These are phyloP conservation scores for Metallyticus violacea DNA, from an alignment of 2,888 invertebrate genomes.

Conservation along the genomic window DNA sequence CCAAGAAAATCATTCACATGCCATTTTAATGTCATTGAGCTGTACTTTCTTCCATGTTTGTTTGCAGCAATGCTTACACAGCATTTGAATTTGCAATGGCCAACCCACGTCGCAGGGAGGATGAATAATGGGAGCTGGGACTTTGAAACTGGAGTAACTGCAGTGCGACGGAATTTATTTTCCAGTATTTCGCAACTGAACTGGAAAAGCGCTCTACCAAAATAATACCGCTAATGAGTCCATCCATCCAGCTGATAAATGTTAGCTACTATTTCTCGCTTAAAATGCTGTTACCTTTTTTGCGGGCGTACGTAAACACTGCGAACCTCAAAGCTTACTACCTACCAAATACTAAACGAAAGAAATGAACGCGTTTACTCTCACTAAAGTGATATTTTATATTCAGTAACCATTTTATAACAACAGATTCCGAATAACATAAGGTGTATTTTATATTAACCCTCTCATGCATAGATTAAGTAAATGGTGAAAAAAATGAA, in stretches of 20 bases:
- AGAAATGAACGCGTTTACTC: background rate
- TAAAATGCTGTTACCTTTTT: background rate
- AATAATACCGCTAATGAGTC: background rate
- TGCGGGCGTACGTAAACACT: background rate
- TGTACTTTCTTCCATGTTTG: background rate
- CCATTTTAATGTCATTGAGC: background rate
- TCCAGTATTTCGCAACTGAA: background rate
- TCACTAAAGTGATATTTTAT: background rate
- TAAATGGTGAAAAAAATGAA: no score
- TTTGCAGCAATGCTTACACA: background rate
- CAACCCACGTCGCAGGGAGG: background rate
- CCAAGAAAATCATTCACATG: background rate
- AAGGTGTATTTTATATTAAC: no score
- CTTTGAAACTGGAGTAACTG: background rate
- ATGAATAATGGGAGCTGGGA: background rate
- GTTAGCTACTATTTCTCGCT: background rate
- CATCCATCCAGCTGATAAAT: background rate
- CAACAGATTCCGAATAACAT: no score
- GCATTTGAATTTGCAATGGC: background rate
- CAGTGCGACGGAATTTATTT: background rate
- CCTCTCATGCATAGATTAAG: no score
- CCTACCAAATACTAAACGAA: background rate
- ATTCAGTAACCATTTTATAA: no score
- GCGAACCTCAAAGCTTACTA: background rate
- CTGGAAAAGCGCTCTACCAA: background rate